phyloP scores from a whole-genome alignment of 2,797 vertebrate species.

The Paratrypauchen microcephalus region DNA sequence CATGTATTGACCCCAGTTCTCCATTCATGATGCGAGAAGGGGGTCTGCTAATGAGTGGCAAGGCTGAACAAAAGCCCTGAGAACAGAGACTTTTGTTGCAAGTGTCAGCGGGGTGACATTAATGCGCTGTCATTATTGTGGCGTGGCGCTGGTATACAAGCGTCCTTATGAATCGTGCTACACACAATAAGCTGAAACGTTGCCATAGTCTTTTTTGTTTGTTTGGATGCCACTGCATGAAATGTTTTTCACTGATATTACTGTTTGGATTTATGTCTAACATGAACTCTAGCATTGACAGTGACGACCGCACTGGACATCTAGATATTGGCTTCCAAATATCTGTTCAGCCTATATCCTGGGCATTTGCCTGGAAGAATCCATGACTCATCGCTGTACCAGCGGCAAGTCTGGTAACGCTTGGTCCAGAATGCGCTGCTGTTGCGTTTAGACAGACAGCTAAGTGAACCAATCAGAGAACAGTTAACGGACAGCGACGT shows the following conservation, averaged over 20 bases:
- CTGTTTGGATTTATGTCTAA: not conserved
- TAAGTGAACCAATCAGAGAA: too few relatives aligned
- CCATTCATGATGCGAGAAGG: slow-evolving; percentile 62
- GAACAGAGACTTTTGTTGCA: slow-evolving; percentile 60
- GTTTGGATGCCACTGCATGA: too few relatives aligned
- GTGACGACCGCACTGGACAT: not conserved
- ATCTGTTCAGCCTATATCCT: too few relatives aligned
- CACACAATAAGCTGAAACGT: slow-evolving; percentile 21
- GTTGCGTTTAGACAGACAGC: too few relatives aligned
- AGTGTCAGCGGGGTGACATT: slow-evolving; percentile 52
- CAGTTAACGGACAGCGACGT: too few relatives aligned
- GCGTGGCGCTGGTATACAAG: slow-evolving; percentile 21
- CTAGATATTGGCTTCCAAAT: too few relatives aligned
- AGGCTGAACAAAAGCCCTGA: slow-evolving; percentile 70
- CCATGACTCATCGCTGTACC: too few relatives aligned
- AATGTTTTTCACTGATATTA: too few relatives aligned
- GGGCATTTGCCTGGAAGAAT: too few relatives aligned
- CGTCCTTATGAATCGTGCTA: slow-evolving; percentile 19
- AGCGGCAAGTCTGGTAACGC: too few relatives aligned
- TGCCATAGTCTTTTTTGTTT: slow-evolving; percentile 23
- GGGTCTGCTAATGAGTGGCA: slow-evolving; percentile 71
- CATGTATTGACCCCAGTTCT: slow-evolving; percentile 57
- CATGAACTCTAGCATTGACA: not conserved
- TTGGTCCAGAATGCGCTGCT: too few relatives aligned
- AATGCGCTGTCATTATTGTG: slow-evolving; percentile 42